Evolutionary conservation across 2,797 vertebrate genomes (phyloP), one percentile per base, ranked within the genome.

Genomic region (Gephyroberyx darwinii): DNA sequence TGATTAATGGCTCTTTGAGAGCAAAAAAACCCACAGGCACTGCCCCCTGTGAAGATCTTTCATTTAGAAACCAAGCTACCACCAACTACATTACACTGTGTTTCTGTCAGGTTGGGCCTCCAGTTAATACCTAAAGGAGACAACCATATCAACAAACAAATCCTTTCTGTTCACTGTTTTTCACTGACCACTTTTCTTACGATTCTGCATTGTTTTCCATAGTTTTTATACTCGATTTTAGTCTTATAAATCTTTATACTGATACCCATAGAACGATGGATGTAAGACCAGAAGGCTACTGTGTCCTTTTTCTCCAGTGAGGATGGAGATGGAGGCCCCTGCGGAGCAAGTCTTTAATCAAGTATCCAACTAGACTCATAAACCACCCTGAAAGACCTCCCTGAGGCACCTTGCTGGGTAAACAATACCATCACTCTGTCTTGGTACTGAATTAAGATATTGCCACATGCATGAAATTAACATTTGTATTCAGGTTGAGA

Each of bases 361-460:
- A 78, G 77, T 78, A 75, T 82, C 86, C 80, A 89, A 89, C 45
- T 75, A 89, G 74, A 84, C 75, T 82, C 86, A 89, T 92, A 91
- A 92, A 91, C 58, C 70, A 88, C 81, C 43, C 65, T 73, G 82
- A 89, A 78, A 87, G 75, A 66, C 51, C 74, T 85, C 85, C 90
- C 77, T 52, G 5, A 77, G 90, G 90, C 82, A 82, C 75, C 70
- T 69, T 33, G 56, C 85, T 73, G 71, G 66, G 82, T 85, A 91
- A 91, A 91, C 84, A 91, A 89, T 74, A 54, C 83, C 81, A 87
- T 88, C 85, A 78, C 47, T 89, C 83, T 84, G 80, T 74, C 87
- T 74, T 61, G 69, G 84, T 84, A 47, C 59, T 61, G 69, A 88
- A 90, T 90, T 78, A 89, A 89, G 78, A 89, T 85, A 87, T 90